phyloP scores from a whole-genome alignment of 2,113 vertebrate genomes.

The Arenaria interpres region DNA sequence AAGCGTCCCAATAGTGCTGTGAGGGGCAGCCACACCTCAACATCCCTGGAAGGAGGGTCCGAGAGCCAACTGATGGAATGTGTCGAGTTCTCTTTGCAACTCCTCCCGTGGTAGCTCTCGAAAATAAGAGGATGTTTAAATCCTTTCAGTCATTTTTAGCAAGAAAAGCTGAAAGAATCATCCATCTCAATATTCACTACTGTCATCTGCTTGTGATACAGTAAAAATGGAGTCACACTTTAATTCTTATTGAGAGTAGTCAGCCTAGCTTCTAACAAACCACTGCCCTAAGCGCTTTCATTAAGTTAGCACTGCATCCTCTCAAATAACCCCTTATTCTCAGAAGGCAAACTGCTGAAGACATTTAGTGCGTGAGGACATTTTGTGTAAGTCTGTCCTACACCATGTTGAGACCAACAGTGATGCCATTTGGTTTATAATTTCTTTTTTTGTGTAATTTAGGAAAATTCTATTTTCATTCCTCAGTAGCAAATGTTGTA shows the following conservation, averaged over 20 bases:
- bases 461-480: conserved; percentile 45
- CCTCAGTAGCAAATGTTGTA: conserved; percentile 10
- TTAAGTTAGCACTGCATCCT: neutral
- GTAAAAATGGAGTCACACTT: neutral
- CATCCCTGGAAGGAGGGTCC: neutral
- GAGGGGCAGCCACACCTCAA: neutral
- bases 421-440: conserved; percentile 20
- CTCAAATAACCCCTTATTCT: neutral
- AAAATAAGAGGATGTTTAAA: neutral
- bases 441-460: neutral
- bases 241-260: neutral
- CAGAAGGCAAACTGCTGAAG: neutral
- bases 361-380: neutral
- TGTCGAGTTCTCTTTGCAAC: rapidly evolving
- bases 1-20: rapidly evolving
- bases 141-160: neutral
- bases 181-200: neutral
- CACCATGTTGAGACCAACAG: neutral
- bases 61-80: neutral
- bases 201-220: neutral
- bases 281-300: neutral
- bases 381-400: neutral
- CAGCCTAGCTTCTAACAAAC: neutral
- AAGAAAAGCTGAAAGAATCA: neutral
- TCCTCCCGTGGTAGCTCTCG: rapidly evolving